A percentile compares a stretch with the other conserved stretches of the same genome.
phyloP scores from a whole-genome alignment of 2,888 invertebrate species.

The Operophtera brumata region DNA sequence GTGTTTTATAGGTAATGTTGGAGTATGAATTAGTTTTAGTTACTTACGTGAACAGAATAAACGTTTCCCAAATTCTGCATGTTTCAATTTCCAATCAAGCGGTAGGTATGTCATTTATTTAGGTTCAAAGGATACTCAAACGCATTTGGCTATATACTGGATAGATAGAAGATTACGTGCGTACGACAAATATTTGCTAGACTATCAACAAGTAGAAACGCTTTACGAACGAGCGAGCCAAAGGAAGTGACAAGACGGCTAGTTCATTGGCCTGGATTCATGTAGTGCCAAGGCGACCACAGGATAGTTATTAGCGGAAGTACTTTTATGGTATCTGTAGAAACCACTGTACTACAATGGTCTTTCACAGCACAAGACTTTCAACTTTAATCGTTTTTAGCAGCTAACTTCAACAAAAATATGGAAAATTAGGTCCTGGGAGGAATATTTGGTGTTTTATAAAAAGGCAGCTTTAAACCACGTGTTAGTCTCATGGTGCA shows the following conservation, averaged over 20 bases:
- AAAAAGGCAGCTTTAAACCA: constrained; percentile 41
- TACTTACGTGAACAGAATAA: background rate
- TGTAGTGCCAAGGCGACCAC: constrained; percentile 53
- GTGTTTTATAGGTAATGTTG: too few relatives aligned
- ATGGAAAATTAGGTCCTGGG: background rate
- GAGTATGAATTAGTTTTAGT: too few relatives aligned
- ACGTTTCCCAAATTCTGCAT: background rate
- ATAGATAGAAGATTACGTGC: background rate
- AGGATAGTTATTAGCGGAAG: constrained; percentile 57
- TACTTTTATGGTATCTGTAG: constrained; percentile 34
- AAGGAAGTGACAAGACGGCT: constrained; percentile 64
- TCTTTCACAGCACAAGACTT: background rate
- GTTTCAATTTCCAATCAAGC: background rate
- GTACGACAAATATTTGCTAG: constrained; percentile 13
- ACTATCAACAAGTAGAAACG: constrained; percentile 19
- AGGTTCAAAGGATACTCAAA: background rate
- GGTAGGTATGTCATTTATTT: background rate
- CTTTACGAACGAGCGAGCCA: constrained; percentile 38
- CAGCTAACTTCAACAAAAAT: background rate
- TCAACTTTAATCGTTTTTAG: background rate
- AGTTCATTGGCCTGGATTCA: constrained; percentile 69
- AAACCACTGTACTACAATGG: background rate
- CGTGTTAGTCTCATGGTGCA: constrained; percentile 67
- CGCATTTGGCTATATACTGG: background rate
- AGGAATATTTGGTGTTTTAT: background rate